Conservation (phyloP, 2,888 invertebrate genomes). For the Metellina segmentata region DNA sequence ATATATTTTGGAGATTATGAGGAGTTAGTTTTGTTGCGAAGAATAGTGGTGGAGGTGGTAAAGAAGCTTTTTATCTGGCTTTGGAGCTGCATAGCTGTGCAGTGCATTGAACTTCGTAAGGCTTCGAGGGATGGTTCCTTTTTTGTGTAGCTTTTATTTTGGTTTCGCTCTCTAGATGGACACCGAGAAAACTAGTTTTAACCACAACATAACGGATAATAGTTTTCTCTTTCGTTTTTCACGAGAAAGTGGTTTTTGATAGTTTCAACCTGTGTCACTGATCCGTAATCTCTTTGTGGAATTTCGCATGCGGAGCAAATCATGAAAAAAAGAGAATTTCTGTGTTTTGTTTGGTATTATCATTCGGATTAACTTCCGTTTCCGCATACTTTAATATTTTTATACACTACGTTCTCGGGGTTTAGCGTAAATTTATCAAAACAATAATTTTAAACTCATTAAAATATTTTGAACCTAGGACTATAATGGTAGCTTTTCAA, state of each 20-base stretch:
- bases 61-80: conserved; percentile 1
- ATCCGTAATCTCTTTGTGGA: conserved; percentile 10
- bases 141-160: not conserved
- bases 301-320: not conserved
- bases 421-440: not conserved
- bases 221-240: conserved; percentile 17
- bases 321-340: not conserved
- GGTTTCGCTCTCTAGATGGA: conserved; percentile 13
- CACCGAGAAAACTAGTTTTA: conserved; percentile 64
- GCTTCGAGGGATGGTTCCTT: not conserved
- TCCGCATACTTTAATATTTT: conserved; percentile 65
- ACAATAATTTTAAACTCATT: too few relatives aligned
- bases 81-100: conserved; percentile 2
- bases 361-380: conserved; percentile 49
- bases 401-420: not conserved
- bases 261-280: not conserved
- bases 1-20: conserved; percentile 25
- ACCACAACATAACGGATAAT: conserved; percentile 62
- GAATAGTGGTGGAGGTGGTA: not conserved
- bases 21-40: conserved; percentile 37
- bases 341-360: not conserved
- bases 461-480: too few relatives aligned
- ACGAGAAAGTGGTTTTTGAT: not conserved
- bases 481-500: too few relatives aligned
- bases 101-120: conserved; percentile 40